A percentile compares a stretch with the other conserved stretches of the same genome.
Conservation (phyloP, 2,888 invertebrate genomes). For the Serripes groenlandicus region DNA sequence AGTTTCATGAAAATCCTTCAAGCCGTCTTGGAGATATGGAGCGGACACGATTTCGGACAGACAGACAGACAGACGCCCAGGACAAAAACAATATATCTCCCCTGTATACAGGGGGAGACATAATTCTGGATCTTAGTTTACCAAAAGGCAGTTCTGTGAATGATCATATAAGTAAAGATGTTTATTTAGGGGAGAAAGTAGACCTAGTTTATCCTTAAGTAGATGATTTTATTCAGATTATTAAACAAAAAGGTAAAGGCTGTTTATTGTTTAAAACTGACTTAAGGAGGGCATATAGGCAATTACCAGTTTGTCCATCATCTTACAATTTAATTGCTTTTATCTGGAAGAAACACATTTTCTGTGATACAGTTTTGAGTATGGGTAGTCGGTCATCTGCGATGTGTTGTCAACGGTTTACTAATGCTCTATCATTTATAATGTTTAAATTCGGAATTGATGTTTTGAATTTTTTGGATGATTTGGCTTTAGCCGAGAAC, state of each 20-base stretch:
- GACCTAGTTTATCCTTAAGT: not conserved
- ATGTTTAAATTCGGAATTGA: constrained; percentile 10
- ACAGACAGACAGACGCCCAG: too few species aligned
- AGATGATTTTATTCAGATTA: constrained; percentile 9
- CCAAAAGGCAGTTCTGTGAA: not conserved
- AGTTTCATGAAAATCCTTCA: too few species aligned
- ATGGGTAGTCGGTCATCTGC: constrained; percentile 1
- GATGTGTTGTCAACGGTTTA: not conserved
- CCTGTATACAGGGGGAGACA: not conserved
- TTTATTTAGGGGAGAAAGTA: constrained; percentile 5
- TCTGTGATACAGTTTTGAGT: constrained; percentile 2
- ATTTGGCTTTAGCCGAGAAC: constrained; percentile 4
- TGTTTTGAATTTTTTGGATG: constrained; percentile 7
- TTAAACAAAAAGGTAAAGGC: not conserved
- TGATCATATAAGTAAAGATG: not conserved
- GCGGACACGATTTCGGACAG: too few species aligned
- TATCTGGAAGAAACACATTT: constrained; percentile 8
- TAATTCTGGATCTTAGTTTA: constrained; percentile 3
- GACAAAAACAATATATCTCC: too few species aligned
- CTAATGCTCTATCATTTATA: constrained; percentile 10
- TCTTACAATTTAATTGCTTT: constrained; percentile 4
- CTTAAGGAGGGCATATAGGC: constrained; percentile 11
- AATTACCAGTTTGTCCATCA: not conserved
- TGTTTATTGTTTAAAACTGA: constrained; percentile 4
- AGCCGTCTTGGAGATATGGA: too few species aligned